Base-by-base conservation (phyloP, 2,797 vertebrate genomes). In the Paedocypris micromegethes region DNA sequence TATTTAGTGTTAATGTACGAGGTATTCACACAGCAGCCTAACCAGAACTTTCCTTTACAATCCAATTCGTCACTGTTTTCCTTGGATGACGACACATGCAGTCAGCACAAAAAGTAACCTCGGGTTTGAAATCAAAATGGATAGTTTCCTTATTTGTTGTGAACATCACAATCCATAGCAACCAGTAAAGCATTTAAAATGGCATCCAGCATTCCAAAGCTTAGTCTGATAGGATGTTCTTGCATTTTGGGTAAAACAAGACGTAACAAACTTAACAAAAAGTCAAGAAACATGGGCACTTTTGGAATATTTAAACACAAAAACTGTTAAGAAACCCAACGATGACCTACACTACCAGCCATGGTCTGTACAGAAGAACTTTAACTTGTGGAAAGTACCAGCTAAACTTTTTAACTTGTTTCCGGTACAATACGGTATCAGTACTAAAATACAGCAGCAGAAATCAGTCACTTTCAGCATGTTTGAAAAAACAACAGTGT, bases 381-480 rank as follows among this genome's bases (percentile, higher is more conserved):
- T 75, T 86, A 84, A 88, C 64, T 86, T 84, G 86, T 83, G 88
- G 88, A 84, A 81, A 86, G 91, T 86, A 87, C 90, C 91, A 86
- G 89, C 77, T 85, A 85, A 87, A 90, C 79, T 84, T 55, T 54
- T 62, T 56, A 47, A 53, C 62, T 48, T 86, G 68, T 42, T 37
- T 48, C 67, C 55, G 66, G 57, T 70, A 77, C 72, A 50, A 58
- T 49, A 46, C 42, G 61, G 52, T 64, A 9, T 60, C 61, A 61
- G 40, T 38, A 56, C 57, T 74, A 37, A 79, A 81, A 72, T 82
- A 91, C 90, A 92, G 91, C 92, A 93, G 92, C 91, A 92, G 91
- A 89, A 56, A 89, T 87, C 88, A 88, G 88, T 75, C 81, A 86
- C 85, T 83, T 86, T 88, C 87, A 84, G 88, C 90, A 88, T 88